Evolutionary conservation across 2,888 invertebrate species (phyloP).

Genomic region (Cryptus viduatorius): DNA sequence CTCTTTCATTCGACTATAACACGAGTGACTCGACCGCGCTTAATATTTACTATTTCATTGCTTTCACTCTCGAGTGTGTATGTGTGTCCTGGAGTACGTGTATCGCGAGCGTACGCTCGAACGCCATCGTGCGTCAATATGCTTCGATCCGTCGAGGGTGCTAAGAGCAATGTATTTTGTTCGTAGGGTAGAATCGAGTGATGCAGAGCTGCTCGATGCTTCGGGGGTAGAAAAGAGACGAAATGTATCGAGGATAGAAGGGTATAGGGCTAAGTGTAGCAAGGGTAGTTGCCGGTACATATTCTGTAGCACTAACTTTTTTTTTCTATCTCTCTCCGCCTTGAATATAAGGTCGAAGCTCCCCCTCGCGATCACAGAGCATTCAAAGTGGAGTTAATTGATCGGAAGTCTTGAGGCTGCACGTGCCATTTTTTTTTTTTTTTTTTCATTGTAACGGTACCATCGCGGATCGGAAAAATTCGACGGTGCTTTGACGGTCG

Average conservation of each 20-base stretch:
- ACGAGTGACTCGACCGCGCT: conserved; percentile 62
- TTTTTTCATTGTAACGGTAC: conserved; percentile 70
- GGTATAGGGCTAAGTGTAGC: conserved; percentile 34
- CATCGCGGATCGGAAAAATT: conserved; percentile 65
- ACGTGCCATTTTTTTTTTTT: conserved; percentile 79
- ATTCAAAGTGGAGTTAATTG: conserved; percentile 84
- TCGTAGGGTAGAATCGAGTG: conserved; percentile 33
- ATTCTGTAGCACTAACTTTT: conserved; percentile 30
- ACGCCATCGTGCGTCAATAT: conserved; percentile 81
- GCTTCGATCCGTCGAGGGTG: conserved; percentile 79
- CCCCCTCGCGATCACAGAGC: conserved; percentile 66
- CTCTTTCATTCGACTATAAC: conserved; percentile 13
- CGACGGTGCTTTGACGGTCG: conserved; percentile 68
- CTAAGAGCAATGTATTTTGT: conserved; percentile 71
- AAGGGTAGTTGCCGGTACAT: conserved; percentile 37
- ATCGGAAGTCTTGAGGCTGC: conserved; percentile 84
- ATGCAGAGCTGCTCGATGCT: not conserved
- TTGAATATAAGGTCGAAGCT: conserved; percentile 13
- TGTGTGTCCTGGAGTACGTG: conserved; percentile 72
- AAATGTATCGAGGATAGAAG: not conserved
- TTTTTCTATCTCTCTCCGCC: conserved; percentile 21
- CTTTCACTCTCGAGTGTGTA: conserved; percentile 51
- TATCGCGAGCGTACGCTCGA: conserved; percentile 77
- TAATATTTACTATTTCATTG: conserved; percentile 69
- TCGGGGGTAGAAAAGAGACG: conserved; percentile 31